These are phyloP conservation scores for Trematocara macrostoma DNA, from an alignment of 2,113 vertebrate genomes.

Conservation along the genomic window DNA sequence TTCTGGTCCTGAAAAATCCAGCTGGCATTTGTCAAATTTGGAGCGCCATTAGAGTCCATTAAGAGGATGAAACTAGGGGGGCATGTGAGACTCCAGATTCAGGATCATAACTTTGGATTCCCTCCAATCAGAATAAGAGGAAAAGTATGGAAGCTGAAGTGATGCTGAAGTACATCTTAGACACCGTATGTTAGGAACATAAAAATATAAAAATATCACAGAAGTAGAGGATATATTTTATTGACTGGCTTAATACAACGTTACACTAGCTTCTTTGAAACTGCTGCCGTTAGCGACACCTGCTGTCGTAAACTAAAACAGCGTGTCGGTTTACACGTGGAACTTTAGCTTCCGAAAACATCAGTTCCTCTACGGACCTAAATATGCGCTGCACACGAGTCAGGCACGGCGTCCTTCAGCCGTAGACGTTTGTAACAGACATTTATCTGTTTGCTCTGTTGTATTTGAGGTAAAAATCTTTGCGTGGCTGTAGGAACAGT, in stretches of 20 bases:
- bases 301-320: not conserved
- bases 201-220: not conserved
- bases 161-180: not conserved
- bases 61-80: conserved; percentile 16
- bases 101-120: conserved; percentile 11
- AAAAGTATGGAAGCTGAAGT: not conserved
- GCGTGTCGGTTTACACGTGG: not conserved
- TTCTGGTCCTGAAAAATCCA: conserved; percentile 10
- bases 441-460: not conserved
- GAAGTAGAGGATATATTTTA: not conserved
- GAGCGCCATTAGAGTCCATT: conserved; percentile 36
- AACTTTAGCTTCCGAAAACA: not conserved
- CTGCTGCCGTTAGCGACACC: conserved; percentile 2
- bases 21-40: conserved; percentile 30
- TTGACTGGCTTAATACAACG: not conserved
- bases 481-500: not conserved
- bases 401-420: conserved; percentile 61
- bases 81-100: not conserved
- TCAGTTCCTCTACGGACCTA: conserved; percentile 16
- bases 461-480: accelerated
- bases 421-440: not conserved
- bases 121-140: not conserved
- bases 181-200: not conserved
- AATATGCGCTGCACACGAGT: not conserved
- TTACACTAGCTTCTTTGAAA: not conserved